Evolutionary conservation across 2,797 vertebrate species (phyloP), one percentile per base, ranked within the genome.

Genomic region (Takifugu ocellatus): DNA sequence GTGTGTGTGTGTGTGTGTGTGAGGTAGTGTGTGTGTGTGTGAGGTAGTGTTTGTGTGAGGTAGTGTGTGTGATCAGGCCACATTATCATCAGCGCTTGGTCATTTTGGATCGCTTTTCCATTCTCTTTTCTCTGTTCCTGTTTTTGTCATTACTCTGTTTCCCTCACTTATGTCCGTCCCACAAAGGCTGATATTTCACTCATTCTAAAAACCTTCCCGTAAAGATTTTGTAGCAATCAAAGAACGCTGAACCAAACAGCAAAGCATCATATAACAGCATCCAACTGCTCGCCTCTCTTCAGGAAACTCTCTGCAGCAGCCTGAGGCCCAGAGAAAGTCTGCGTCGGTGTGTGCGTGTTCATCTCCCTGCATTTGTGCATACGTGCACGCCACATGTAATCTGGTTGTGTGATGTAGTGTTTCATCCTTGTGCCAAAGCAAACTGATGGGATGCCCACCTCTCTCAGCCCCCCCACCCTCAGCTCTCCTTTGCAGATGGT

Each of bases 401-500:
- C 57, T 66, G 64, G 67, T 57, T 58, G 63, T 74, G 74, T 31
- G 54, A 80, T 70, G 63, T 61, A 57, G 61, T 42, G 57, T 75
- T 83, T 87, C 64, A 85, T 84, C 72, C 55, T 14, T 0, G 52
- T 79, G 84, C 83, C 85, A 87, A 86, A 78, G 70, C 79, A 82
- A 82, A 79, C 81, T 73, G 77, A 63, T 58, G n/a, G 62, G 62
- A 73, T 72, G 67, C 8, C 58, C 84, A 79, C 81, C 81, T 70
- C 71, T 56, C 63, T 62, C 49, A 68, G 53, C 77, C 82, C 81
- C 72, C 72, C 78, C 66, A 58, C 72, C 56, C 63, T 62, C 47
- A 15, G 56, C 75, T 76, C 77, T 56, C 51, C 51, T 66, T 53
- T 78, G 79, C 88, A 91, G 74, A 85, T 91, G 89, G 84, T 84